Base-by-base conservation (phyloP, 2,888 invertebrate genomes). In the Acleris emargana region DNA sequence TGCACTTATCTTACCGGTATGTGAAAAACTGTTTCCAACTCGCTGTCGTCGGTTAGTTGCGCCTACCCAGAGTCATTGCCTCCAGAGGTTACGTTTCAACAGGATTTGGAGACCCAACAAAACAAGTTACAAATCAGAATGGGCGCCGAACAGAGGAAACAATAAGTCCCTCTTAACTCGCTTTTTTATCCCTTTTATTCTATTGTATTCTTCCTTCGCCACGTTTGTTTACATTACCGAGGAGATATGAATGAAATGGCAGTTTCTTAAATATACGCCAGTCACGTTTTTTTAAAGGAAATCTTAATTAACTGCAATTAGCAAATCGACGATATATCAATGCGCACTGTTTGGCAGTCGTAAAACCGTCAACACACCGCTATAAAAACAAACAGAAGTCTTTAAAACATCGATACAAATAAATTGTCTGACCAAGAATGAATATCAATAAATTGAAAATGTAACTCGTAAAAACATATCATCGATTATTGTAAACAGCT, bases 401-500 rank as follows among this genome's bases (percentile, higher is more conserved):
- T 84, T 84, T 83, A 76, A 83, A 83, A 77, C 81, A 87, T 86
- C 87, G 82, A 87, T 86, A 87, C 84, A 85, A 87, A 90, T 91
- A 90, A 89, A 91, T 90, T 88, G 88, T 87, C 81, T 78, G 83
- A 77, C 82, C 81, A 80, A 81, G 86, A 88, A 88, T 82, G 84
- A 87, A 87, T 87, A 88, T 87, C 86, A 84, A 89, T 90, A 91
- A 90, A 90, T 91, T 89, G 88, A 86, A 89, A 87, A 86, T 84
- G 86, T 83, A 80, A 87, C 86, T 86, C 85, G 83, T 91, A 89
- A 90, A 90, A 90, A 89, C 88, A 87, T 89, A 89, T 89, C 86
- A 88, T 89, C 88, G 89, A 89, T 91, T 88, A 88, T 86, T 89
- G 88, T 91, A 89, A 90, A 89, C 89, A 89, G 90, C 91, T 88